phyloP scores from a whole-genome alignment of 2,888 invertebrate genomes.

The Eupithecia pulchellata region DNA sequence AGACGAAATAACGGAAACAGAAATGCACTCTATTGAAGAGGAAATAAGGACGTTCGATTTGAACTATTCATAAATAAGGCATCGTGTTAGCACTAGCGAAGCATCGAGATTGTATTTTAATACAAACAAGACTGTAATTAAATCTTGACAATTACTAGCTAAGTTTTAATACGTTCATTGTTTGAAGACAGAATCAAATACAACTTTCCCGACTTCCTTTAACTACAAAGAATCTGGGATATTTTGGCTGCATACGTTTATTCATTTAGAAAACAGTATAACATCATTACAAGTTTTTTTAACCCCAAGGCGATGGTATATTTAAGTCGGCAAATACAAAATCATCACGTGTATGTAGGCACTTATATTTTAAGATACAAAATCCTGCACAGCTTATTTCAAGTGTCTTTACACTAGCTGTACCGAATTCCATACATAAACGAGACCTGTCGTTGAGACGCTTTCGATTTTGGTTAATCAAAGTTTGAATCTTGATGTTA shows the following conservation, averaged over 20 bases:
- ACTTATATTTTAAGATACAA: too few relatives aligned
- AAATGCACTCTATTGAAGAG: slow-evolving; percentile 46
- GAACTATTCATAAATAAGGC: slow-evolving; percentile 57
- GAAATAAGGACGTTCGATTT: slow-evolving; percentile 48
- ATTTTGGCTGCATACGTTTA: background rate
- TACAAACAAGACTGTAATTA: slow-evolving; percentile 30
- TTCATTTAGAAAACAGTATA: too few relatives aligned
- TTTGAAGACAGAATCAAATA: slow-evolving; percentile 44
- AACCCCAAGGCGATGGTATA: too few relatives aligned
- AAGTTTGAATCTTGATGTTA: too few relatives aligned
- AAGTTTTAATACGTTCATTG: slow-evolving; percentile 49
- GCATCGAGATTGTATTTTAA: slow-evolving; percentile 44
- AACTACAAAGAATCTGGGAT: background rate
- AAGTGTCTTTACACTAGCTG: background rate
- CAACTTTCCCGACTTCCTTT: background rate
- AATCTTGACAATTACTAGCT: slow-evolving; percentile 41
- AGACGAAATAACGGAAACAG: slow-evolving; percentile 55
- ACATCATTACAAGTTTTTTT: too few relatives aligned
- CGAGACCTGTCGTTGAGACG: background rate
- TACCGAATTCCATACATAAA: background rate
- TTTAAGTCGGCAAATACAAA: too few relatives aligned
- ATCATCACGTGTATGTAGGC: too few relatives aligned
- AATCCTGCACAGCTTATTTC: too few relatives aligned
- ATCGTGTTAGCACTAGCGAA: slow-evolving; percentile 61
- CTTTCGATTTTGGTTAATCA: background rate